phyloP scores from a whole-genome alignment of 2,113 vertebrate genomes.

The Elgaria multicarinata region DNA sequence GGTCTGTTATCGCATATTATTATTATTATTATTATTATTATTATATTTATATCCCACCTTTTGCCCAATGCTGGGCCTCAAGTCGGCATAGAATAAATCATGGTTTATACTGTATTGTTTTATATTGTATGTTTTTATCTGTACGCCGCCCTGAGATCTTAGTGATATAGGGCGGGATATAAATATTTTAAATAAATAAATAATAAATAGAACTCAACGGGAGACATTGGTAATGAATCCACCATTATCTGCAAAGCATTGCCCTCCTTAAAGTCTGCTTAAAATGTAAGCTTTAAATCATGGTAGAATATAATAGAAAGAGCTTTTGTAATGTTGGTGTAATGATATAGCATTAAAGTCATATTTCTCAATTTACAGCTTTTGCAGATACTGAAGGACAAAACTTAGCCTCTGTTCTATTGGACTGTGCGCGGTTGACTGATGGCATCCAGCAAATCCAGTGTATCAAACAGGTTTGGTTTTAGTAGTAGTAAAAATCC shows the following conservation, averaged over 20 bases:
- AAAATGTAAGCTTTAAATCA: neutral
- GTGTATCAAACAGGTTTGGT: constrained; percentile 87
- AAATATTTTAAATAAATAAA: no score
- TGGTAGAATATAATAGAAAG: neutral
- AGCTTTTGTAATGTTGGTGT: neutral
- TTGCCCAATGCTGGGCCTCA: no score
- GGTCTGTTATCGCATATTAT: no score
- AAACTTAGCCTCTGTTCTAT: constrained; percentile 83
- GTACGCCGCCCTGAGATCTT: no score
- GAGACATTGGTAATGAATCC: neutral
- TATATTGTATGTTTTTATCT: no score
- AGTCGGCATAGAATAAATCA: no score
- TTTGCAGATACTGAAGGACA: constrained; percentile 76
- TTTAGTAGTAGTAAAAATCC: neutral
- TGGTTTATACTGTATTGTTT: no score
- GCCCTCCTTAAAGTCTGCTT: neutral
- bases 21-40: no score
- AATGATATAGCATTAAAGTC: neutral
- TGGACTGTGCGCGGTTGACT: constrained; percentile 79
- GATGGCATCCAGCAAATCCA: constrained; percentile 92
- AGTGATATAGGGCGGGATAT: no score
- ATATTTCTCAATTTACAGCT: constrained; percentile 64
- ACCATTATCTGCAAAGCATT: neutral
- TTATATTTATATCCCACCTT: no score
- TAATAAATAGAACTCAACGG: neutral